These are phyloP conservation scores for Lytechinus pictus DNA, from an alignment of 35 echinoderm and acorn worm genomes.

Conservation along the genomic window DNA sequence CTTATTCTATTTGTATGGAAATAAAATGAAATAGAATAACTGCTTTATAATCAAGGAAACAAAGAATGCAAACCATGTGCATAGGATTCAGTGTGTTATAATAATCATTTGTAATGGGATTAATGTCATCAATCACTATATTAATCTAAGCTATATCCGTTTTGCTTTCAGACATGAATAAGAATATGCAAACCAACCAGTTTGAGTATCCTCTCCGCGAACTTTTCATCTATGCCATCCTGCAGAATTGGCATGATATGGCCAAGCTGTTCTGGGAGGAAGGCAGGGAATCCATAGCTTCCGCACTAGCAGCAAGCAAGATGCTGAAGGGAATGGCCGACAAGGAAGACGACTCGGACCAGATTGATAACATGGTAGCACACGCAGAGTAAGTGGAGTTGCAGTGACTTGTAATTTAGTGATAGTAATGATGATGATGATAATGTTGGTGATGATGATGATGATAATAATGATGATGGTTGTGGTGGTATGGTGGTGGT, in stretches of 20 bases:
- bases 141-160: too few relatives aligned
- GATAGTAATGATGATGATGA: too few relatives aligned
- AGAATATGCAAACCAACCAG: not conserved
- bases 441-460: too few relatives aligned
- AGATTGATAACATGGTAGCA: conserved; percentile 42
- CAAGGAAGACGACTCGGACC: conserved; percentile 79
- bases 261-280: conserved; percentile 90
- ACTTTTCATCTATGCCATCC: conserved; percentile 83
- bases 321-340: conserved; percentile 86
- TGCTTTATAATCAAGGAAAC: too few relatives aligned
- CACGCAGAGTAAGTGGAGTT: conserved; percentile 81
- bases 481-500: too few relatives aligned
- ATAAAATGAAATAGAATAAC: too few relatives aligned
- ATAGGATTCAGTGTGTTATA: too few relatives aligned
- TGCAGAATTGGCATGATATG: conserved; percentile 84
- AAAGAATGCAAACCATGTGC: too few relatives aligned
- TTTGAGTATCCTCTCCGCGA: conserved; percentile 85
- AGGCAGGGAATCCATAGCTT: conserved; percentile 80
- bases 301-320: conserved; percentile 81
- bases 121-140: too few relatives aligned
- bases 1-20: too few relatives aligned
- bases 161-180: not conserved
- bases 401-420: not conserved
- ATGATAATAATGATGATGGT: too few relatives aligned
- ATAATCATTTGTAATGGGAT: too few relatives aligned